phyloP scores from a whole-genome alignment of 1,140 invertebrate species.

The Campoletis sonorensis region DNA sequence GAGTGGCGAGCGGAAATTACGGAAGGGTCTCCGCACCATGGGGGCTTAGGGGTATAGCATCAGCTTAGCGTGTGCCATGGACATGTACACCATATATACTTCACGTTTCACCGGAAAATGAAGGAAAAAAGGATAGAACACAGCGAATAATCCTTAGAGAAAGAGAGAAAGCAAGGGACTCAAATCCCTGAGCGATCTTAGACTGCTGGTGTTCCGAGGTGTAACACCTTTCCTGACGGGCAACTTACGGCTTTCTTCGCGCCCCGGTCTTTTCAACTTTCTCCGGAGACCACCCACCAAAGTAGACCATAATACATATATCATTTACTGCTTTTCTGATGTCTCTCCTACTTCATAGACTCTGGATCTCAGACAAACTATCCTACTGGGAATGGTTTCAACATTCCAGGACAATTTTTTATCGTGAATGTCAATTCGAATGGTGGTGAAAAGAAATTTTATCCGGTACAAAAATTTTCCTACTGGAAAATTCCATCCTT shows the following conservation, averaged over 20 bases:
- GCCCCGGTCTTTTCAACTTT: constrained; percentile 11
- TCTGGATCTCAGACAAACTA: background rate
- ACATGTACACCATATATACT: background rate
- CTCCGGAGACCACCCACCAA: constrained; percentile 10
- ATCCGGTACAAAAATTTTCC: too few species aligned
- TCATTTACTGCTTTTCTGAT: constrained; percentile 4
- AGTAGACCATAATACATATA: constrained; percentile 17
- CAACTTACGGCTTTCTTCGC: constrained; percentile 6
- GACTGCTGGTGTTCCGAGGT: constrained; percentile 34
- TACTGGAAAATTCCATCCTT: background rate
- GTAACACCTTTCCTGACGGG: constrained; percentile 27
- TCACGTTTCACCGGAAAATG: constrained; percentile 11
- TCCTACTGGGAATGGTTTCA: background rate
- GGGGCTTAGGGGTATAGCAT: constrained; percentile 40
- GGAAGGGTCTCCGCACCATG: constrained; percentile 58
- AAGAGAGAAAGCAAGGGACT: constrained; percentile 4
- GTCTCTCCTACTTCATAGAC: background rate
- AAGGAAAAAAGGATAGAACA: background rate
- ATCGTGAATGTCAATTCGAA: background rate
- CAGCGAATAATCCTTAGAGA: background rate
- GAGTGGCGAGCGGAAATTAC: constrained; percentile 73
- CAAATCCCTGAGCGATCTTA: constrained; percentile 15
- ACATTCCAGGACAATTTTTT: background rate
- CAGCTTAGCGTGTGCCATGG: constrained; percentile 28
- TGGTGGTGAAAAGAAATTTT: background rate